A percentile compares a stretch with the other conserved stretches of the same genome.
Conservation (phyloP, 1,140 invertebrate genomes). For the Halictus rubicundus region DNA sequence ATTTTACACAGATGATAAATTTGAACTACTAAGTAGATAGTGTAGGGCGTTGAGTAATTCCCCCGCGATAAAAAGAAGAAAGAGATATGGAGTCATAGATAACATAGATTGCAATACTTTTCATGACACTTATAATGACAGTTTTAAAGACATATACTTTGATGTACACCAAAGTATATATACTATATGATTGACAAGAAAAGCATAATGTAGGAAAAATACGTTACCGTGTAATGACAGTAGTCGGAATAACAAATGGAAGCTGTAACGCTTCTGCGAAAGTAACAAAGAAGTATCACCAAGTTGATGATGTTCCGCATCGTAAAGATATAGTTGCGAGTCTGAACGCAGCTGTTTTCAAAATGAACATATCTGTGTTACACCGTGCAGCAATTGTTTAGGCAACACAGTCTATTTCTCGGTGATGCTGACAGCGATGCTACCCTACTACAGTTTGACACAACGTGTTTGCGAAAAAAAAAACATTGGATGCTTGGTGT, state of each 20-base stretch:
- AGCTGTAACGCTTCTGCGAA: slow-evolving; percentile 22
- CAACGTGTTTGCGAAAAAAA: neutral
- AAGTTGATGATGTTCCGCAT: slow-evolving; percentile 52
- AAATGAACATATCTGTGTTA: slow-evolving; percentile 32
- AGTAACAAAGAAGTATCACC: slow-evolving; percentile 43
- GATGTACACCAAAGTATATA: too few species aligned
- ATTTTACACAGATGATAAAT: too few species aligned
- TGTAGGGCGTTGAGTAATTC: too few species aligned
- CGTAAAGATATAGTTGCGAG: slow-evolving; percentile 51
- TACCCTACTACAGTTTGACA: too few species aligned
- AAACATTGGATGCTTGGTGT: neutral
- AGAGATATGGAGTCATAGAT: too few species aligned
- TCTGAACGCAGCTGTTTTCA: neutral
- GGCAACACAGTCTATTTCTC: neutral
- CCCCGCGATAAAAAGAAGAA: too few species aligned
- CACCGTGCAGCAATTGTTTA: neutral
- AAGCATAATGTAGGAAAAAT: neutral
- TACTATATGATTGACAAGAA: neutral
- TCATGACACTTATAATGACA: too few species aligned
- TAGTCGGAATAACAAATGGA: slow-evolving; percentile 69
- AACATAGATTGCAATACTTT: too few species aligned
- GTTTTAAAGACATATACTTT: too few species aligned
- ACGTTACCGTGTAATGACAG: slow-evolving; percentile 67
- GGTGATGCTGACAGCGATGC: too few species aligned
- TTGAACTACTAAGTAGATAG: too few species aligned